Conservation (phyloP, 2,797 vertebrate species). For the Neomorphus geoffroyi region DNA sequence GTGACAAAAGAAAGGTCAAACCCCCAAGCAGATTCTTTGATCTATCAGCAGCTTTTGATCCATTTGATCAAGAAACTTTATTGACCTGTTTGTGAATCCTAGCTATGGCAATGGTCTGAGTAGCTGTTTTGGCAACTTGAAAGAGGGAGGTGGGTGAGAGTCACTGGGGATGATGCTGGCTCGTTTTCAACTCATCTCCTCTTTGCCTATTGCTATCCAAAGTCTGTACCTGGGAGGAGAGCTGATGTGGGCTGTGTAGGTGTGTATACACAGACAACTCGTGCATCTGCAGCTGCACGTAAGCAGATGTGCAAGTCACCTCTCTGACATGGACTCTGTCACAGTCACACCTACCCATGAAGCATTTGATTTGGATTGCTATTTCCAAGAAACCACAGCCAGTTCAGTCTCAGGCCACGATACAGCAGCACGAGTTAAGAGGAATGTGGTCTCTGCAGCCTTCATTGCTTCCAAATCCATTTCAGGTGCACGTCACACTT, state of each 20-base stretch:
- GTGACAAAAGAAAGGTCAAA: slow-evolving; percentile 1
- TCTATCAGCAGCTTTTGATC: neutral
- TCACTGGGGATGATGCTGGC: neutral
- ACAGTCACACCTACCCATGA: neutral
- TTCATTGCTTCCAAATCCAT: slow-evolving; percentile 35
- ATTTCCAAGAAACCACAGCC: neutral
- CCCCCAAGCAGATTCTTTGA: neutral
- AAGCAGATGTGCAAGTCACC: neutral
- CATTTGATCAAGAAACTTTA: neutral
- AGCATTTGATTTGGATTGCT: neutral
- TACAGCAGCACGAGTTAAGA: slow-evolving; percentile 12
- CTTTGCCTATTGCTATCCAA: neutral
- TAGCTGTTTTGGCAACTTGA: neutral
- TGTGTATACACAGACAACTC: neutral
- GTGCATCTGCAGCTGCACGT: neutral
- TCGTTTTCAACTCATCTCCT: neutral
- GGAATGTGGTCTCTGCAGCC: slow-evolving; percentile 7
- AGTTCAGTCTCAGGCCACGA: neutral
- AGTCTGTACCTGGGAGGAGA: neutral
- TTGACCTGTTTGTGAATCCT: neutral
- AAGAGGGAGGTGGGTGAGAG: neutral
- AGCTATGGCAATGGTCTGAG: neutral
- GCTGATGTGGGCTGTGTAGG: neutral
- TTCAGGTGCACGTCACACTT: slow-evolving; percentile 16
- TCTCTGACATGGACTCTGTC: neutral